Percentiles rank a stretch among this genome's conserved stretches.
These are phyloP conservation scores for Baronia brevicornis DNA, from an alignment of 2,888 invertebrate genomes.

Conservation along the genomic window DNA sequence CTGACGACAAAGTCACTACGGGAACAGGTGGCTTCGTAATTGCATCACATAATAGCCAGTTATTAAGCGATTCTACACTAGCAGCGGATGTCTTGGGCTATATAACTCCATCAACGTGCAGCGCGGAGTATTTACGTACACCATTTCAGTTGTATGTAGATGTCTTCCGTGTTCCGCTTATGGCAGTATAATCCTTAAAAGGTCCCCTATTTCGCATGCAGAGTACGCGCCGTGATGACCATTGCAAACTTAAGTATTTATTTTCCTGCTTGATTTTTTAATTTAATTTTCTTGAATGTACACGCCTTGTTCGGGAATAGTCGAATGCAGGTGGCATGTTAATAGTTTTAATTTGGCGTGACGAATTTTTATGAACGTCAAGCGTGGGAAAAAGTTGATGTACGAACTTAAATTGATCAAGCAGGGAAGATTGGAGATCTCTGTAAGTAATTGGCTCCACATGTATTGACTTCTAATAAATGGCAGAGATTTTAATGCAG, in stretches of 20 bases:
- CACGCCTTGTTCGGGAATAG: conserved; percentile 6
- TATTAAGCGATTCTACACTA: conserved; percentile 60
- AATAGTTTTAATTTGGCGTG: conserved; percentile 14
- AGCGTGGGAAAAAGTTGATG: conserved; percentile 9
- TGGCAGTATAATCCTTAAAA: conserved; percentile 27
- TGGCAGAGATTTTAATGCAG: too few relatives aligned
- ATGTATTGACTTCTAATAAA: too few relatives aligned
- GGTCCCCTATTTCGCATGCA: conserved; percentile 29
- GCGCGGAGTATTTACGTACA: conserved; percentile 11
- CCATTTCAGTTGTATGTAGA: conserved; percentile 10
- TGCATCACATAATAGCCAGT: conserved; percentile 58
- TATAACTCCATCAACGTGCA: conserved; percentile 16
- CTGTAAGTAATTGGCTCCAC: too few relatives aligned
- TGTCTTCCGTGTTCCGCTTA: conserved; percentile 21
- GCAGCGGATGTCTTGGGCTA: conserved; percentile 44
- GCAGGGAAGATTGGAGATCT: conserved; percentile 10
- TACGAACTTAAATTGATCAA: conserved; percentile 3
- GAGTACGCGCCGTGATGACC: conserved; percentile 24
- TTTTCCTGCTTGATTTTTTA: conserved; percentile 26
- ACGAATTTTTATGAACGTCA: conserved; percentile 2
- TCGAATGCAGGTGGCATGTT: conserved; percentile 17
- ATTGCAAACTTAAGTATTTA: conserved; percentile 24
- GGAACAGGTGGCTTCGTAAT: conserved; percentile 44
- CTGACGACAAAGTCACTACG: too few relatives aligned
- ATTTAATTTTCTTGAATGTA: conserved; percentile 16